These are phyloP conservation scores for Strigamia transsilvanica DNA, from an alignment of 2,888 invertebrate genomes.

Conservation along the genomic window DNA sequence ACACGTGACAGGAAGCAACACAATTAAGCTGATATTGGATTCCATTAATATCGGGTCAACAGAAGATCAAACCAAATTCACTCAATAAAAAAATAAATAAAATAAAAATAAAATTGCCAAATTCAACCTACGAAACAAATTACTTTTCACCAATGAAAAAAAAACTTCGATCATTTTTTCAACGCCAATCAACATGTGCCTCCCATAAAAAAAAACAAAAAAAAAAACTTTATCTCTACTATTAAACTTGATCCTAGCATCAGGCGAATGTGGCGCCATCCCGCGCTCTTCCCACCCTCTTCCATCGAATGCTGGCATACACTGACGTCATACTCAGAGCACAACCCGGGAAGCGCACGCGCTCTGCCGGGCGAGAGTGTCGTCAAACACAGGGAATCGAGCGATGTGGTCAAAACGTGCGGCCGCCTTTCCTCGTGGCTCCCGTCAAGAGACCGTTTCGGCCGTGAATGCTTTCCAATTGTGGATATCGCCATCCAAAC, in stretches of 20 bases:
- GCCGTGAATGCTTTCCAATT: background rate
- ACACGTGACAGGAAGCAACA: slow-evolving; percentile 49
- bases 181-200: background rate
- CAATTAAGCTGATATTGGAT: slow-evolving; percentile 34
- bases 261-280: slow-evolving; percentile 10
- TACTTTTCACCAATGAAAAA: background rate
- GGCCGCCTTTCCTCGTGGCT: slow-evolving; percentile 46
- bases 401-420: slow-evolving; percentile 43
- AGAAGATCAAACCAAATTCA: background rate
- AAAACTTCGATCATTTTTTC: background rate
- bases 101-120: background rate
- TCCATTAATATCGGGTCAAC: background rate
- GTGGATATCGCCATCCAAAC: slow-evolving; percentile 5
- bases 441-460: background rate
- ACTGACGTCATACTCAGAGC: slow-evolving; percentile 15
- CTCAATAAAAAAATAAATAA: background rate
- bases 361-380: slow-evolving; percentile 35
- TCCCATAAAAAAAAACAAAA: background rate
- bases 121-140: background rate
- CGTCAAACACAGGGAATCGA: slow-evolving; percentile 15
- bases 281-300: slow-evolving; percentile 16
- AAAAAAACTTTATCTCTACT: background rate
- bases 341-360: slow-evolving; percentile 36
- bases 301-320: background rate
- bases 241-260: slow-evolving; percentile 13